These are phyloP conservation scores for Eupithecia inturbata DNA, from an alignment of 2,888 invertebrate genomes.

Conservation along the genomic window DNA sequence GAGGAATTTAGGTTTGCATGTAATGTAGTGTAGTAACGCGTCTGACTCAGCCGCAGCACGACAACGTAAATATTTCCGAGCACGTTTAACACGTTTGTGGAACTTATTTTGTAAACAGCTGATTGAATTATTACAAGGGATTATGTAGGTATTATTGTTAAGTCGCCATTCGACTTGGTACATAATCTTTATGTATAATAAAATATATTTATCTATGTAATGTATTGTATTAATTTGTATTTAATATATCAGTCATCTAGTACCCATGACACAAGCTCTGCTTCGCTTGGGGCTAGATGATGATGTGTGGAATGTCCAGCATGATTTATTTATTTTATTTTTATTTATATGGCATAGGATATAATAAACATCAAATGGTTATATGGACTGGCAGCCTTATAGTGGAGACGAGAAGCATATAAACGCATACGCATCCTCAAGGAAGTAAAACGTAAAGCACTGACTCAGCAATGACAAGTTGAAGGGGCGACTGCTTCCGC, in stretches of 20 bases:
- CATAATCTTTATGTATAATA: no score
- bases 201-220: no score
- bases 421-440: slow-evolving; percentile 2
- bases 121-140: not conserved
- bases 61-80: slow-evolving; percentile 17
- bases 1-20: not conserved
- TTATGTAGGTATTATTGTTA: slow-evolving; percentile 6
- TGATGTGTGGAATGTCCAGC: no score
- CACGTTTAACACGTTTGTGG: slow-evolving; percentile 11
- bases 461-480: slow-evolving; percentile 13
- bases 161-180: not conserved
- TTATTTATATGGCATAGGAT: not conserved
- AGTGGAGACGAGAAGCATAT: not conserved
- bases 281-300: no score
- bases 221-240: no score
- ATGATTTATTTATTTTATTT: no score
- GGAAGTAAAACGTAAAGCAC: slow-evolving; percentile 11
- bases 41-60: slow-evolving; percentile 15
- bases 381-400: not conserved
- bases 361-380: not conserved
- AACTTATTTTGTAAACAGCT: slow-evolving; percentile 18
- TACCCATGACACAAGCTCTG: no score
- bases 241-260: no score
- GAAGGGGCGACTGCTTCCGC: slow-evolving; percentile 12
- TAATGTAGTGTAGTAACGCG: not conserved